Percentiles rank a stretch among this genome's conserved stretches.
Conservation (phyloP, 2,888 invertebrate species). For the Drepanosiphum platanoidis region DNA sequence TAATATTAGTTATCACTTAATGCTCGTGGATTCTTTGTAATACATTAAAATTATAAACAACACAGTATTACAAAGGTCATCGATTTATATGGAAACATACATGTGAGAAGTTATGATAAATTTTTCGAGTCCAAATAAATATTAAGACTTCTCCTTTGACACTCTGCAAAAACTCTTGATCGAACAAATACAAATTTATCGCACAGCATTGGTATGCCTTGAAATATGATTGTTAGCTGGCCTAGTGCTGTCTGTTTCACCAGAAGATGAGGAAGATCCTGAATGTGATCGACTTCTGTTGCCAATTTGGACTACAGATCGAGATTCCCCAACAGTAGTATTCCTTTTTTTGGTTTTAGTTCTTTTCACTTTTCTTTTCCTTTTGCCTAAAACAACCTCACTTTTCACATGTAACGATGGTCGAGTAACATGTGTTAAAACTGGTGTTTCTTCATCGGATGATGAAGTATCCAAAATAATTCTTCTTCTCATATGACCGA, state of each 20-base stretch:
- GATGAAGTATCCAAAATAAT: background rate
- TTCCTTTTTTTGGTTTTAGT: background rate
- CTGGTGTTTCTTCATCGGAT: background rate
- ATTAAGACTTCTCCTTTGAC: background rate
- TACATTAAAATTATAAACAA: background rate
- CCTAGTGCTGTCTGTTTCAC: constrained; percentile 8
- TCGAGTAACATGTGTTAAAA: background rate
- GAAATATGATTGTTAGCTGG: background rate
- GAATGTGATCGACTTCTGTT: constrained; percentile 38
- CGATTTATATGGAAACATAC: background rate
- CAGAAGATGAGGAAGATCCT: constrained; percentile 13
- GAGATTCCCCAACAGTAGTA: background rate
- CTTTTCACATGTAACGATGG: background rate
- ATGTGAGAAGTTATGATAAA: background rate
- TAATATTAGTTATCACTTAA: constrained; percentile 26
- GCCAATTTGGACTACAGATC: background rate
- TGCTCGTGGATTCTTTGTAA: background rate
- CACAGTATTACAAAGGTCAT: background rate
- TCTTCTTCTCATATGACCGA: background rate
- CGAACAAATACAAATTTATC: background rate
- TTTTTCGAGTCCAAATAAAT: background rate
- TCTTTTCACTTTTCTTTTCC: constrained; percentile 14
- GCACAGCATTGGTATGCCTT: background rate
- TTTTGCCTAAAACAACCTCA: background rate
- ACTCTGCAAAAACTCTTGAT: background rate